Base-by-base conservation (phyloP, 2,888 invertebrate genomes). In the Drosophila robusta region DNA sequence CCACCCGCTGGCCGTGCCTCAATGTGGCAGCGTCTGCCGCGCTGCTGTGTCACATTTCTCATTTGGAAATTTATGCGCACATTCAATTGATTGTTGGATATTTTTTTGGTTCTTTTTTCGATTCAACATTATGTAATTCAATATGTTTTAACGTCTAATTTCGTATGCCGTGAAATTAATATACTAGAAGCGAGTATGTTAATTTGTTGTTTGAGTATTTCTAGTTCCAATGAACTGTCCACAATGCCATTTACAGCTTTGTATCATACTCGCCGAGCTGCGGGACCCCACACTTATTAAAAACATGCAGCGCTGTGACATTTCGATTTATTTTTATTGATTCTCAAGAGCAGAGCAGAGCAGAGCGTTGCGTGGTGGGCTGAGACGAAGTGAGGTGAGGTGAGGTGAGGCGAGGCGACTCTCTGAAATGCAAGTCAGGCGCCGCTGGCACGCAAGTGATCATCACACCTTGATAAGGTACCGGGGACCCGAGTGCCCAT, bases 321-420 rank as follows among this genome's bases (percentile, higher is more conserved):
- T 87, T 89, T 89, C 90, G 89, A 89, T 86, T 86, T 89, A 86
- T 86, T 89, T 85, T 86, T 86, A 89, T 86, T 86, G 85, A 86
- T 80, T 87, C 75, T 65, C 60, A 42, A 69, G 75, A 70, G 47
- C 76, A 56, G 34, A 44, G 22, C 12, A 34, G 34, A 49, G 63
- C 51, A 57, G 49, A 41, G 12, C n/a, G 63, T 22, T 5, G 24
- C 8, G n/a, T 16, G 7, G 0, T 14, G n/a, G 3, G 18, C 7
- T 8, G n/a, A 5, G 14, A 9, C 9, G 24, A 2, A 4, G 24
- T n/a, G 65, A 18, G 32, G 11, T 18, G 18, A 18, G 18, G 11
- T 8, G 29, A 4, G 46, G 16, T 24, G n/a, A 22, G 44, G 42
- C 8, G 16, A 32, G 16, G 46, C 16, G 46, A 16, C 16, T 56